phyloP scores from a whole-genome alignment of 2,113 vertebrate genomes.

The Theristicus caerulescens region DNA sequence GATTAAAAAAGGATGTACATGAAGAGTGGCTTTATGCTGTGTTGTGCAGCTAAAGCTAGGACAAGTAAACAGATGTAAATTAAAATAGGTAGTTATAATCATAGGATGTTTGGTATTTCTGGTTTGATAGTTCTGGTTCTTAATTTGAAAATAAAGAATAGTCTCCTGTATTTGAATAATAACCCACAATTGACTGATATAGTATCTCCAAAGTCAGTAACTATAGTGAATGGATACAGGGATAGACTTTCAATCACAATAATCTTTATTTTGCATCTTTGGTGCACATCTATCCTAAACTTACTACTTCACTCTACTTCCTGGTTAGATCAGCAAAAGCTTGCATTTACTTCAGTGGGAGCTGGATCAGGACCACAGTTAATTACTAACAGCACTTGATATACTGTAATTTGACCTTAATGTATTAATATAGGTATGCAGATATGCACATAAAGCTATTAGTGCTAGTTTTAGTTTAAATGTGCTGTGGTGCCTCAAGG shows the following conservation, averaged over 20 bases:
- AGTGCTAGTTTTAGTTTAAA: constrained; percentile 6
- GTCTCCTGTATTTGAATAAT: background rate
- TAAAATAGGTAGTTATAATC: background rate
- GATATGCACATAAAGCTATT: background rate
- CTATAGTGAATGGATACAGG: background rate
- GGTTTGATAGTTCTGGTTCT: background rate
- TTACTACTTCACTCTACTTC: background rate
- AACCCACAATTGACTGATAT: fast-evolving
- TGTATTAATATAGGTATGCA: background rate
- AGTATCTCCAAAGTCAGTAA: background rate
- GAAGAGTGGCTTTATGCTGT: background rate
- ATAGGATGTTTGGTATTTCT: background rate
- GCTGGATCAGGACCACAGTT: background rate
- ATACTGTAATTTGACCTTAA: background rate
- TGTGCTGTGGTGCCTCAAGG: background rate
- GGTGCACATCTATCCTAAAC: background rate
- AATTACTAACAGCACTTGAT: background rate
- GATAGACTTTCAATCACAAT: background rate
- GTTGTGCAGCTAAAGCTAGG: background rate
- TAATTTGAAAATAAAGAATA: background rate
- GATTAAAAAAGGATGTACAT: background rate
- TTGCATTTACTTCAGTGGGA: background rate
- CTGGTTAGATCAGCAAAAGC: background rate
- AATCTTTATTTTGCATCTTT: background rate
- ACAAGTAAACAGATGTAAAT: background rate